Conservation (phyloP, 2,888 invertebrate species). For the Helleia helle region DNA sequence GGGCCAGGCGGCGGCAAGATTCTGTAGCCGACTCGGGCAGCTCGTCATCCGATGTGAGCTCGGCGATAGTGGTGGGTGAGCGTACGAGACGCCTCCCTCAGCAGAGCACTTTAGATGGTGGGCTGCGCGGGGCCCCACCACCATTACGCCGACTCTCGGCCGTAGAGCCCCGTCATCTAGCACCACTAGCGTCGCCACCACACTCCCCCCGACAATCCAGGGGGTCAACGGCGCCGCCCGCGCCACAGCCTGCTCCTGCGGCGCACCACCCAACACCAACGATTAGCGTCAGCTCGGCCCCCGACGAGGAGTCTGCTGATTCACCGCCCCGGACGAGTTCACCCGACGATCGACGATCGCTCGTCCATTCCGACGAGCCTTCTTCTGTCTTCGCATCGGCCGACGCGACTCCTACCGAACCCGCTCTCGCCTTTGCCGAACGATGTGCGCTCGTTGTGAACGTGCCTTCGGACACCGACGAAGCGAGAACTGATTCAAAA, state of each 20-base stretch:
- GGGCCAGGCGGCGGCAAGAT: conserved; percentile 74
- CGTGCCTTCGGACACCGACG: conserved; percentile 20
- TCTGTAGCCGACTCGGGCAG: conserved; percentile 80
- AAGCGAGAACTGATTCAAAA: conserved; percentile 28
- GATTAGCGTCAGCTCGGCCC: conserved; percentile 83
- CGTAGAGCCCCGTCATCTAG: conserved; percentile 75
- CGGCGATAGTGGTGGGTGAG: conserved; percentile 69
- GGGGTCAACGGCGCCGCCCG: conserved; percentile 32
- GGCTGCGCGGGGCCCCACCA: conserved; percentile 65
- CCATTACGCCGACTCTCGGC: conserved; percentile 60
- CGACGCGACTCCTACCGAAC: conserved; percentile 56
- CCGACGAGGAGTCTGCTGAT: conserved; percentile 69
- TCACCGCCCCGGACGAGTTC: conserved; percentile 39
- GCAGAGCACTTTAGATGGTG: conserved; percentile 80
- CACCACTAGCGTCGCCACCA: conserved; percentile 59
- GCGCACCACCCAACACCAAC: conserved; percentile 68
- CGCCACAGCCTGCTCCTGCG: conserved; percentile 38
- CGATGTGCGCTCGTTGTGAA: conserved; percentile 21
- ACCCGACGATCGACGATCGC: conserved; percentile 48
- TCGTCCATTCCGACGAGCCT: conserved; percentile 55
- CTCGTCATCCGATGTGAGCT: conserved; percentile 83
- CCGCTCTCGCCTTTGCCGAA: conserved; percentile 26
- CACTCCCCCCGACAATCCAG: conserved; percentile 53
- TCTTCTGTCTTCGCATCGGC: conserved; percentile 62
- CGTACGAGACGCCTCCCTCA: conserved; percentile 75